Evolutionary conservation across 2,113 vertebrate species (phyloP), one percentile per base, ranked within the genome.

Genomic region (Xiphias gladius): DNA sequence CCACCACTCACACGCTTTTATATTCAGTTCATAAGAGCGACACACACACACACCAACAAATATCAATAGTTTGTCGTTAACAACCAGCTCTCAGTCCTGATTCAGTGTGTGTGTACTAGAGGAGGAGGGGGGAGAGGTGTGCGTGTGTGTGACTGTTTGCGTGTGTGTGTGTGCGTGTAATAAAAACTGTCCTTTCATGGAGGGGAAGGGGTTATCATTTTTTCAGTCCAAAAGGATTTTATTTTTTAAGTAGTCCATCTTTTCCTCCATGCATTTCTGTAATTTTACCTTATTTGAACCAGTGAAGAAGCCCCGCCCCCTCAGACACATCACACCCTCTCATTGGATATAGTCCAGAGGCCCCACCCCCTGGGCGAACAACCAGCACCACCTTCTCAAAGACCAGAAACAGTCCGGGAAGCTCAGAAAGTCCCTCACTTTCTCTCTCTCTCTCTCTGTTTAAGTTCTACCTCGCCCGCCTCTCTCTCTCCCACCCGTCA

Each of bases 1-100:
- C 50, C 68, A 30, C 65, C 16, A 3, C 50, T 11, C 78, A 82
- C 75, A 72, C 87, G 67, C 80, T 4, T 61, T 62, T 22, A 80
- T 35, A 80, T 73, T 73, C 77, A 90, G 88, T 91, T 78, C 86
- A 65, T 75, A 30, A 70, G 62, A 66, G 77, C 19, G 14, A 75
- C 73, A 76, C 84, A 75, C 86, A 77, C 75, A 68, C 73, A 62
- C 59, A 62, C 54, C 6, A 17, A 67, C 22, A 72, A 10, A 61
- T 22, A 57, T 39, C 50, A 43, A 79, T 35, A 6, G 76, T 79
- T 28, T 68, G 54, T 76, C 1, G 50, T 24, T 14, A 37, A 65
- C 55, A 55, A 55, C n/a, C 54, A 24, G 52, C 48, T 63, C 59
- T 76, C 68, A 71, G 86, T 92, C 91, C 88, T 84, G 71, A 79